Evolutionary conservation across 2,888 invertebrate species (phyloP).

Genomic region (Polyploca ridens): DNA sequence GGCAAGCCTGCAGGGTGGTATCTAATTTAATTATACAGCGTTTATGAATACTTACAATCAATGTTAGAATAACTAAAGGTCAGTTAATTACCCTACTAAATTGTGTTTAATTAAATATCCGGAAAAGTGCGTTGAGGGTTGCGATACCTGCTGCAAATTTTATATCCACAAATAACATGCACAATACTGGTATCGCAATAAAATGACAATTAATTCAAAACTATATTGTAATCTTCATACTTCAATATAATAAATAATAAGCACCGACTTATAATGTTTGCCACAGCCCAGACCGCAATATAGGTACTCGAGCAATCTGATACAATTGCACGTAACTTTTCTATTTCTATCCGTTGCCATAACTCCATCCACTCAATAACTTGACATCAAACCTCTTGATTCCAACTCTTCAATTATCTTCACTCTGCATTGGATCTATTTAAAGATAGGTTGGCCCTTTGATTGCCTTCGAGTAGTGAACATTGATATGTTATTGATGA

Average conservation of each 20-base stretch:
- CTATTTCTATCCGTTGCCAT: conserved; percentile 41
- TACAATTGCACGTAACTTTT: conserved; percentile 38
- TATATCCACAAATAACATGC: too few relatives aligned
- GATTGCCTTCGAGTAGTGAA: neutral
- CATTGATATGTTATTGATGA: conserved; percentile 10
- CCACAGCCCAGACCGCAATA: conserved; percentile 41
- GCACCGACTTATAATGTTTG: conserved; percentile 18
- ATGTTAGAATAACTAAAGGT: too few relatives aligned
- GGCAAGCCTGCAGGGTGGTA: too few relatives aligned
- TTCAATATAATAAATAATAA: neutral
- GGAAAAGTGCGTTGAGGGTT: too few relatives aligned
- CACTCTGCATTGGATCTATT: conserved; percentile 7
- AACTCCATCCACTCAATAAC: neutral
- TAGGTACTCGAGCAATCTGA: conserved; percentile 40
- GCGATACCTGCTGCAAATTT: too few relatives aligned
- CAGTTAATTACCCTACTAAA: too few relatives aligned
- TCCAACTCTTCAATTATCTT: neutral
- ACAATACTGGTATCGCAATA: too few relatives aligned
- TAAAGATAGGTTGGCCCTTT: neutral
- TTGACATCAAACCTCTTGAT: conserved; percentile 7
- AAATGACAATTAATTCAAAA: too few relatives aligned
- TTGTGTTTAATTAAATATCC: too few relatives aligned
- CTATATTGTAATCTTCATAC: neutral
- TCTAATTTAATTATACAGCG: too few relatives aligned
- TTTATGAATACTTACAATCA: too few relatives aligned